A percentile compares a stretch with the other conserved stretches of the same genome.
Evolutionary conservation across 2,797 vertebrate species (phyloP).

Genomic region (Mormyrus hasselquistii): DNA sequence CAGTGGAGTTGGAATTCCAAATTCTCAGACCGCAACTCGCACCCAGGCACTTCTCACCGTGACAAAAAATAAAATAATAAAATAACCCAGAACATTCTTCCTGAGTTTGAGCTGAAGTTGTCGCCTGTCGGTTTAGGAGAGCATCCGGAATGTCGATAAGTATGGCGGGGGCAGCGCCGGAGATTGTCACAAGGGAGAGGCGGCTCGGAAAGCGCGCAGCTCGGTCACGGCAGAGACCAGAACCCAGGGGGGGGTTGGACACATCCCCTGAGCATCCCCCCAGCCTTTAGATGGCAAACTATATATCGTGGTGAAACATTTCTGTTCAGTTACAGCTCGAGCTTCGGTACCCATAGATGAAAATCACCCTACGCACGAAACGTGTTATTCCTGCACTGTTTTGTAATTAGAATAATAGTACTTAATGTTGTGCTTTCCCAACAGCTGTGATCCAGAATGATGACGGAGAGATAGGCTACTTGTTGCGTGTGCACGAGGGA

Average conservation of each 20-base stretch:
- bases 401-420: not conserved
- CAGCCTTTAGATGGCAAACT: not conserved
- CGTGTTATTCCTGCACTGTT: not conserved
- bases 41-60: not conserved
- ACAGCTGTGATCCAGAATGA: not conserved
- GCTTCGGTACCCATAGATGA: not conserved
- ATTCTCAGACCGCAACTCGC: not conserved
- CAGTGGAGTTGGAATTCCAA: not conserved
- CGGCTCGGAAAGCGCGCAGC: not conserved
- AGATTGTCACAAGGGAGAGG: not conserved
- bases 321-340: not conserved
- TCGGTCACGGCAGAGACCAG: not conserved
- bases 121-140: not conserved
- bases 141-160: not conserved
- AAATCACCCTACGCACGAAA: not conserved
- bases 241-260: not conserved
- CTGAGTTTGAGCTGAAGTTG: not conserved
- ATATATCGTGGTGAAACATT: not conserved
- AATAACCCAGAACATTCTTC: not conserved
- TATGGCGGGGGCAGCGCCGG: not conserved
- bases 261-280: not conserved
- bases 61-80: not conserved
- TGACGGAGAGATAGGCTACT: not conserved
- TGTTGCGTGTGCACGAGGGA: not conserved
- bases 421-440: conserved; percentile 7